Evolutionary conservation across 2,888 invertebrate genomes (phyloP).

Genomic region (Lochmaea crataegi): DNA sequence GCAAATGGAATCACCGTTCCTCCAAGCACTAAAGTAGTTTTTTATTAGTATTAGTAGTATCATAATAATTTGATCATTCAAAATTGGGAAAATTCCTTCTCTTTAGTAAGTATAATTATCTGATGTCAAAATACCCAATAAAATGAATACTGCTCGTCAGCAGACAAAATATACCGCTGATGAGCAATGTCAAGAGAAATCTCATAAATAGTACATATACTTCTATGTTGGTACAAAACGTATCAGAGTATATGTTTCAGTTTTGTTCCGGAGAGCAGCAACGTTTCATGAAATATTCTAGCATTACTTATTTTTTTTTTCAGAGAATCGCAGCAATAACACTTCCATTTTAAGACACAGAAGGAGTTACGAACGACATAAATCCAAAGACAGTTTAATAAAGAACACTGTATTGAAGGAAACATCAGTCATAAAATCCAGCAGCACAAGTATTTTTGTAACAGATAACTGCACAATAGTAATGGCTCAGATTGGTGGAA

Average conservation of each 20-base stretch:
- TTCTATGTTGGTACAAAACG: background rate
- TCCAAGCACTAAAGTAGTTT: too few species aligned
- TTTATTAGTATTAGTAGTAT: too few species aligned
- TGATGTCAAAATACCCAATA: too few species aligned
- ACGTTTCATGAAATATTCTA: background rate
- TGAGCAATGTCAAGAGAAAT: too few species aligned
- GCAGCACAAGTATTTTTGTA: conserved; percentile 58
- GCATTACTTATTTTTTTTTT: conserved; percentile 19
- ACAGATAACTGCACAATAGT: conserved; percentile 68
- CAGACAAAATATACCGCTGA: too few species aligned
- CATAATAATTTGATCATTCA: too few species aligned
- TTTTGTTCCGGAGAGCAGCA: background rate
- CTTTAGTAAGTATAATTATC: too few species aligned
- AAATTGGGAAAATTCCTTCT: too few species aligned
- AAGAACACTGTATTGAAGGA: conserved; percentile 34
- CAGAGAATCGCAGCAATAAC: conserved; percentile 24
- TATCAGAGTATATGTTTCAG: background rate
- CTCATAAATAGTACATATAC: too few species aligned
- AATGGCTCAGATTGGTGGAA: conserved; percentile 68
- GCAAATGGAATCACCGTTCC: too few species aligned
- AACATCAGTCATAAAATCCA: conserved; percentile 24
- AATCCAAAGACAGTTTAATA: conserved; percentile 36
- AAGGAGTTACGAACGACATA: conserved; percentile 44
- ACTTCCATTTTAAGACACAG: conserved; percentile 34
- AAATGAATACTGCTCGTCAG: too few species aligned